A percentile compares a stretch with the other conserved stretches of the same genome.
phyloP scores from a whole-genome alignment of 2,113 vertebrate genomes.

The Porphyrio hochstetteri region DNA sequence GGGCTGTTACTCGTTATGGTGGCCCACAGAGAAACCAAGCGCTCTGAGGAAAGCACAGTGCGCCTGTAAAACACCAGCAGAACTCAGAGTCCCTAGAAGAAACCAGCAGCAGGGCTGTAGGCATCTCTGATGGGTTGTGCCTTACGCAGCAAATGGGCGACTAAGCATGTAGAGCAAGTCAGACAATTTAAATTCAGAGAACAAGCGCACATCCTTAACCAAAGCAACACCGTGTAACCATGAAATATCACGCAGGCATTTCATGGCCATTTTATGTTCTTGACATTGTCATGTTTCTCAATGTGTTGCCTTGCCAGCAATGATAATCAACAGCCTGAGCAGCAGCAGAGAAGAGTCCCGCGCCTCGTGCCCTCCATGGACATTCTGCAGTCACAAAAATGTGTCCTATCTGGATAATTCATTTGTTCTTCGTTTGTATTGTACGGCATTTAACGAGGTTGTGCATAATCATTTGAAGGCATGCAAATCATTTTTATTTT shows the following conservation, averaged over 20 bases:
- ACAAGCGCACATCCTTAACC: background rate
- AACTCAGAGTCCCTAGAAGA: background rate
- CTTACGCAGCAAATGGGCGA: background rate
- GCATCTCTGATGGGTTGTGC: background rate
- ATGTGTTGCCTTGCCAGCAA: background rate
- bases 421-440: background rate
- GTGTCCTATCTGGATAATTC: background rate
- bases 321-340: background rate
- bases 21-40: background rate
- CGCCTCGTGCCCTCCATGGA: background rate
- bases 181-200: background rate
- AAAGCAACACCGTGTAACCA: background rate
- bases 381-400: conserved; percentile 13
- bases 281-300: background rate
- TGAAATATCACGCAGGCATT: background rate
- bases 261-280: background rate
- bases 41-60: background rate
- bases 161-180: rapidly evolving
- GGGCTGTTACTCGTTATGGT: conserved; percentile 5
- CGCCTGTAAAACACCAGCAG: background rate
- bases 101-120: background rate
- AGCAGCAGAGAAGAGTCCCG: background rate
- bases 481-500: conserved; percentile 70
- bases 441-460: background rate
- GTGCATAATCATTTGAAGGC: conserved; percentile 52